Evolutionary conservation across 2,888 invertebrate genomes (phyloP), one percentile per base, ranked within the genome.

Genomic region (Laothoe populi): DNA sequence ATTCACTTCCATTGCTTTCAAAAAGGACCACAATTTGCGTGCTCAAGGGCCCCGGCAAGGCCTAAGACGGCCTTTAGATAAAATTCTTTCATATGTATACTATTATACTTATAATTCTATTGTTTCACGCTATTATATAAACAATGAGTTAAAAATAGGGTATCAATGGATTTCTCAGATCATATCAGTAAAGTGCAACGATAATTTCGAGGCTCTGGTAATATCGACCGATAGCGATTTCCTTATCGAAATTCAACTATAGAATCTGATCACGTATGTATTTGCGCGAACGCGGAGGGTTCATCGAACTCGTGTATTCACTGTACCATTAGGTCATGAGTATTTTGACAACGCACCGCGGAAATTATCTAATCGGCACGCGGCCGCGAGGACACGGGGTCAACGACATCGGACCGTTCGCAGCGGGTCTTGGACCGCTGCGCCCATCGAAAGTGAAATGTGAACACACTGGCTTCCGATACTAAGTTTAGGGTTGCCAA

Each of bases 301-400:
- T 91, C 88, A 78, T 76, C 77, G 88, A 82, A 85, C 88, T 73
- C 79, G 69, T 78, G 81, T 82, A 87, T 84, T 91, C 91, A 92
- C 84, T 92, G 90, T 91, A 90, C 86, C 92, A 92, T 87, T 92
- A 84, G 92, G 92, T 91, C 91, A 92, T 84, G 89, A 90, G 89
- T 91, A 62, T 90, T 92, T 91, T 91, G 91, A 91, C 92, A 92
- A 89, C 87, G 88, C 87, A 85, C 84, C 86, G 88, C 88, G 88
- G 90, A 90, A 90, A 91, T 92, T 92, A 92, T 92, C 90, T 92
- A 92, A 92, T 88, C 92, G 89, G 92, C 88, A 88, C 91, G 87
- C 90, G 84, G 86, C 80, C 83, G 87, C 90, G 90, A 90, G 90
- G 89, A 90, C 91, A 80, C 75, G 79, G 81, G 90, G 82, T 84